Evolutionary conservation across 2,888 invertebrate genomes (phyloP).

Genomic region (Phalera bucephala): DNA sequence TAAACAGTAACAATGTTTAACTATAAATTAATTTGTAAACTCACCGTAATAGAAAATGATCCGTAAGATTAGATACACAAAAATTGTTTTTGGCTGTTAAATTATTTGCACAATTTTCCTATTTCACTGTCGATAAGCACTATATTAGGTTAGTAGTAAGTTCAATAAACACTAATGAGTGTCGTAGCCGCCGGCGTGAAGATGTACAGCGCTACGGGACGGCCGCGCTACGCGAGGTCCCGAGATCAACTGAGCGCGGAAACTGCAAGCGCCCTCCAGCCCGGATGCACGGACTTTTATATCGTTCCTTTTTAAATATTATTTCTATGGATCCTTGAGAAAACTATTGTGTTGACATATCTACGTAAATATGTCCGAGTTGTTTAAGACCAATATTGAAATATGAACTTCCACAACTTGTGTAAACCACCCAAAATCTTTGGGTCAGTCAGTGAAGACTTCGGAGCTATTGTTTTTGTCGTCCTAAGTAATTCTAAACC

Average conservation of each 20-base stretch:
- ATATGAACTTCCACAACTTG: too few relatives aligned
- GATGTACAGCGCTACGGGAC: slow-evolving; percentile 30
- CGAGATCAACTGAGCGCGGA: slow-evolving; percentile 55
- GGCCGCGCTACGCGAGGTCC: slow-evolving; percentile 43
- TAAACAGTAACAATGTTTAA: too few relatives aligned
- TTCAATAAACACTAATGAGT: slow-evolving; percentile 39
- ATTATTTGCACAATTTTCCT: slow-evolving; percentile 24
- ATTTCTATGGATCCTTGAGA: too few relatives aligned
- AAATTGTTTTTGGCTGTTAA: slow-evolving; percentile 15
- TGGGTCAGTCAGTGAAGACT: too few relatives aligned
- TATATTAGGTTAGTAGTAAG: slow-evolving; percentile 23
- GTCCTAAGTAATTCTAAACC: too few relatives aligned
- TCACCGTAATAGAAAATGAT: slow-evolving; percentile 24
- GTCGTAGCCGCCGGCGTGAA: slow-evolving; percentile 31
- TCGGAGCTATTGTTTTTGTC: too few relatives aligned
- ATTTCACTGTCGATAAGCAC: slow-evolving; percentile 26
- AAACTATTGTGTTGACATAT: too few relatives aligned
- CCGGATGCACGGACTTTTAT: slow-evolving; percentile 35
- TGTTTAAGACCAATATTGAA: too few relatives aligned
- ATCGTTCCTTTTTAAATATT: too few relatives aligned
- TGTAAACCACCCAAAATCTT: too few relatives aligned
- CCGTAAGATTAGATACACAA: slow-evolving; percentile 18
- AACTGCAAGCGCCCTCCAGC: slow-evolving; percentile 43
- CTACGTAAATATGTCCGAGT: too few relatives aligned
- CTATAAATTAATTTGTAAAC: slow-evolving; percentile 16